Conservation (phyloP, 2,888 invertebrate genomes). For the Tetrapedia diversipes region DNA sequence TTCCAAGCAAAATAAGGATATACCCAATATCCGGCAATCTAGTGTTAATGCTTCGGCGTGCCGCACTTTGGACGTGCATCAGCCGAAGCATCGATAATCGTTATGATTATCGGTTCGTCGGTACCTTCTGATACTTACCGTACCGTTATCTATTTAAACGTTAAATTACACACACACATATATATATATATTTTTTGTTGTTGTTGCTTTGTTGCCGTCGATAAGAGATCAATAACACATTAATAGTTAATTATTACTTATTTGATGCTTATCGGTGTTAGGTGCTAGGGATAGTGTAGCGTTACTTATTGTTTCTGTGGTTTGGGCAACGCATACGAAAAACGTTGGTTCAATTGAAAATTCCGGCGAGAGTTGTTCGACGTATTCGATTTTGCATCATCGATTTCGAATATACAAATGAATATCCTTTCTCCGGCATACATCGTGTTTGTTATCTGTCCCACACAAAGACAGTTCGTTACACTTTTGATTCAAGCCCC, state of each 20-base stretch:
- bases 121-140: conserved; percentile 72
- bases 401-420: conserved; percentile 11
- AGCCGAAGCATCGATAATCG: conserved; percentile 49
- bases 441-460: no score
- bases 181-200: conserved; percentile 43
- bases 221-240: conserved; percentile 68
- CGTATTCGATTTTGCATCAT: conserved; percentile 44
- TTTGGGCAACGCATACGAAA: conserved; percentile 69
- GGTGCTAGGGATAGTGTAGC: conserved; percentile 69
- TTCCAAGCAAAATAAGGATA: no score
- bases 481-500: conserved; percentile 35
- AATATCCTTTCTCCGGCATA: background rate
- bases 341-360: conserved; percentile 64
- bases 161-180: conserved; percentile 68
- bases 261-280: conserved; percentile 68
- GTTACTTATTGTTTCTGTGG: conserved; percentile 65
- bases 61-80: conserved; percentile 5
- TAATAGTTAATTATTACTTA: conserved; percentile 68
- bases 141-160: conserved; percentile 64
- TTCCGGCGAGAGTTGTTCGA: conserved; percentile 74
- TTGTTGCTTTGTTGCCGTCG: conserved; percentile 26
- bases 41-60: conserved; percentile 32
- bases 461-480: no score
- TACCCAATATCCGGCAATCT: no score
- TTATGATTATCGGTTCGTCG: conserved; percentile 44